Base-by-base conservation (phyloP, 2,888 invertebrate genomes). In the Hyles lineata region DNA sequence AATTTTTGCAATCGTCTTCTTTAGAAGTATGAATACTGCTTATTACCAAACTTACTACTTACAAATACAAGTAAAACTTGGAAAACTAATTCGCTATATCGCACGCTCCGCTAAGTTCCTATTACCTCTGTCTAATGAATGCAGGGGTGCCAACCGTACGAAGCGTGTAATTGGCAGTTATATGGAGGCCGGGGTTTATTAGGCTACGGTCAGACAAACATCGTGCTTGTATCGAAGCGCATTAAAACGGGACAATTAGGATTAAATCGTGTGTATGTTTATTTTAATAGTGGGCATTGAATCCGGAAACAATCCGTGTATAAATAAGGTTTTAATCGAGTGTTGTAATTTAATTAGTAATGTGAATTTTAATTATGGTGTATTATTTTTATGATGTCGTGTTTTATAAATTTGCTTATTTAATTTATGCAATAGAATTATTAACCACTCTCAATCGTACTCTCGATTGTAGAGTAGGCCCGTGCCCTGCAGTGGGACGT, bases 81-180 rank as follows among this genome's bases (percentile, higher is more conserved):
- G 55, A 17, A n/a, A 63, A n/a, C 63, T 25, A 73, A 59, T 52
- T 73, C 83, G 83, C 85, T 81, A 63, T 73, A 78, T 77, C 80
- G 70, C 23, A 72, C 87, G 84, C 87, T 81, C 73, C 71, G 80
- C 81, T 80, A 9, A 0, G 2, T 19, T 81, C 70, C n/a, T 81
- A 75, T 78, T 72, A 52, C 43, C 74, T n/a, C 55, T 21, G 70
- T 78, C 78, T 79, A 82, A 84, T 77, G 74, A 83, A 80, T 85
- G 86, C 89, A 91, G 89, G 86, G 89, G 85, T 90, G 89, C 90
- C 89, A 92, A 90, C 87, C 76, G 75, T 78, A 76, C 78, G 78
- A 75, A 78, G 75, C 82, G 79, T 79, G 80, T 86, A 85, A 86
- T 84, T 84, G 91, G 85, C 85, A 83, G 85, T 86, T 87, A 89